Conservation (phyloP, 1,140 invertebrate species). For the Hesperophylax magnus region DNA sequence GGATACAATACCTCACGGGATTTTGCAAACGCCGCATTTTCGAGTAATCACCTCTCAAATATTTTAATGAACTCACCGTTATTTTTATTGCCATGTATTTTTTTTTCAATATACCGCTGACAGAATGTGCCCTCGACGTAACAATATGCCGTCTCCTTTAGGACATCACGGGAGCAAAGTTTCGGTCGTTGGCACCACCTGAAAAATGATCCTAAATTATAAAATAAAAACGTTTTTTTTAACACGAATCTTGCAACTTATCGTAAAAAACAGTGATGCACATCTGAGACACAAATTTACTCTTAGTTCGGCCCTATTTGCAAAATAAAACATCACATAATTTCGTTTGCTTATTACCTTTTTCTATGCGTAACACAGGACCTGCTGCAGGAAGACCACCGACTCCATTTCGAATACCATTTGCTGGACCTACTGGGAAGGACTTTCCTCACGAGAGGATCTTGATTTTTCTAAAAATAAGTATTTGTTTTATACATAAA, state of each 20-base stretch:
- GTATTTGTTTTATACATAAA: too few relatives aligned
- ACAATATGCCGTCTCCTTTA: conserved; percentile 88
- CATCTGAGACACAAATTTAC: too few relatives aligned
- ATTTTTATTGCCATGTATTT: conserved; percentile 69
- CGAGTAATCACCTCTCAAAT: too few relatives aligned
- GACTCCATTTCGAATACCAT: conserved; percentile 56
- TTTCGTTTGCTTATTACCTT: conserved; percentile 41
- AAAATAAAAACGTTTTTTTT: too few relatives aligned
- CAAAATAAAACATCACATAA: too few relatives aligned
- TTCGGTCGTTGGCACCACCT: conserved; percentile 83
- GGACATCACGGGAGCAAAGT: conserved; percentile 81
- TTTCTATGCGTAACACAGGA: conserved; percentile 50
- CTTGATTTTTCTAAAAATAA: conserved; percentile 22
- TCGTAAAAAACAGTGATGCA: too few relatives aligned
- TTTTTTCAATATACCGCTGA: conserved; percentile 79
- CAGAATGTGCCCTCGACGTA: conserved; percentile 85
- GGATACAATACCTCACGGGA: too few relatives aligned
- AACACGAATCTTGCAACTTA: too few relatives aligned
- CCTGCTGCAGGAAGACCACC: conserved; percentile 51
- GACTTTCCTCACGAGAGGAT: conserved; percentile 41
- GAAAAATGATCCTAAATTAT: not conserved
- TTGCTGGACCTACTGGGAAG: conserved; percentile 53
- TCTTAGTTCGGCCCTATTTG: too few relatives aligned
- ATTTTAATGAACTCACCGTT: conserved; percentile 31
- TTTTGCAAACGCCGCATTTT: too few relatives aligned